These are phyloP conservation scores for Drosophila acutilabella DNA, from an alignment of 2,888 invertebrate genomes.

Conservation along the genomic window DNA sequence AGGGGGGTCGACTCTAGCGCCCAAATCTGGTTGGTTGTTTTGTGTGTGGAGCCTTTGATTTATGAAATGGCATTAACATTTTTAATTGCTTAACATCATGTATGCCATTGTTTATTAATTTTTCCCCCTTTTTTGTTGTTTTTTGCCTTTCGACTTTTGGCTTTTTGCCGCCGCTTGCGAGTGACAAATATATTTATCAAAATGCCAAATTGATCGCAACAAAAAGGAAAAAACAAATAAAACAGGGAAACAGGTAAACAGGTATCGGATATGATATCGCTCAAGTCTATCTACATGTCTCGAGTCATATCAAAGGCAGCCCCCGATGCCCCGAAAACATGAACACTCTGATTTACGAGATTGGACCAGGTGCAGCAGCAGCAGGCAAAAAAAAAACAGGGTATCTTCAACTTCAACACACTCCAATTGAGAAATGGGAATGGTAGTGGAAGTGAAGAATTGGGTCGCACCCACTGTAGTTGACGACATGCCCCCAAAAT, in stretches of 20 bases:
- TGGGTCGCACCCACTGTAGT: constrained; percentile 22
- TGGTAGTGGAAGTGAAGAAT: not conserved
- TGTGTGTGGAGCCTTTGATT: constrained; percentile 69
- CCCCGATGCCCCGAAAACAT: constrained; percentile 39
- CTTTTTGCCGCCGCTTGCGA: constrained; percentile 41
- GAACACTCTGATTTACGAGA: constrained; percentile 58
- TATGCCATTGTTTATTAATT: constrained; percentile 83
- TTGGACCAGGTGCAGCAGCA: constrained; percentile 47
- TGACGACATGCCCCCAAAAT: constrained; percentile 33
- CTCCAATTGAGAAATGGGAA: not conserved
- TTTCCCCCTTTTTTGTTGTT: constrained; percentile 59
- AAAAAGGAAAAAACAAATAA: not conserved
- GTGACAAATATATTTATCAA: constrained; percentile 82
- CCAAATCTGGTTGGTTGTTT: constrained; percentile 70
- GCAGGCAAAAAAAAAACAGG: constrained; percentile 15
- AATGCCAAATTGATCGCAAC: constrained; percentile 55
- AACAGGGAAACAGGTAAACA: constrained; percentile 42
- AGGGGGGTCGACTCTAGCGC: constrained; percentile 35
- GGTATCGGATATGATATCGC: constrained; percentile 56
- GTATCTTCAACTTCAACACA: constrained; percentile 51
- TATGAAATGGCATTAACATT: constrained; percentile 83
- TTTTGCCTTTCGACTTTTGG: constrained; percentile 11
- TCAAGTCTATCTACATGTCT: constrained; percentile 49
- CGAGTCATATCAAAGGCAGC: constrained; percentile 51
- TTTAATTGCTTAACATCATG: constrained; percentile 83